Evolutionary conservation across 2,797 vertebrate genomes (phyloP), one percentile per base, ranked within the genome.

Genomic region (Anabas testudineus): DNA sequence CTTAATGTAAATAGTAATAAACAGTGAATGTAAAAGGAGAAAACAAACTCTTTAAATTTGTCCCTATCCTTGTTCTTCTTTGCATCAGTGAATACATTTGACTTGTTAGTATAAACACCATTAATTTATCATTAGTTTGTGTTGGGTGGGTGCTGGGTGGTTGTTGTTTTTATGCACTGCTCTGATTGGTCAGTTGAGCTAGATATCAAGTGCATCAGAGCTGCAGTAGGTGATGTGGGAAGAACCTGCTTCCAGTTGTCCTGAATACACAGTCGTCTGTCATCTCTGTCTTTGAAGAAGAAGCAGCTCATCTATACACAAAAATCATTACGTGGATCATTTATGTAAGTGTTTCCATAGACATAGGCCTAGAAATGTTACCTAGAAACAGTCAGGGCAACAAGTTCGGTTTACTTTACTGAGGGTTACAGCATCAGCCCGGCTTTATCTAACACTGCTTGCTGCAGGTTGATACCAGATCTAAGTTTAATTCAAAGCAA

Each of bases 71-170:
- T 10, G 0, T 43, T 41, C 8, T 13, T 26, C 32, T 49, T 18
- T 56, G 52, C 26, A 9, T 56, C 43, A 19, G 19, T 34, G 10
- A n/a, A 48, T 28, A 19, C 10, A 12, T 71, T 63, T 63, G 45
- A 63, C 26, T 56, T 2, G 3, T 19, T 7, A 30, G 2, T 36
- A 55, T 15, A 16, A 53, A 19, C 1, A 1, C 0, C 0, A 16
- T 52, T 36, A 16, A 53, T 14, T 30, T 24, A 48, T 32, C 21
- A 36, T 39, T n/a, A 0, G 6, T 28, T 39, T 52, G 7, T 49
- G 21, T 32, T 30, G 7, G 26, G 10, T 15, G 7, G 26, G 42
- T 7, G 36, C 28, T 10, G 22, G 32, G n/a, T 18, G 36, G 30
- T 37, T 42, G 1, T 14, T 18, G 32, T 39, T 41, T 52, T 8